Percentiles rank a stretch among this genome's conserved stretches.
These are phyloP conservation scores for Semaprochilodus insignis DNA, from an alignment of 2,797 vertebrate genomes.

Conservation along the genomic window DNA sequence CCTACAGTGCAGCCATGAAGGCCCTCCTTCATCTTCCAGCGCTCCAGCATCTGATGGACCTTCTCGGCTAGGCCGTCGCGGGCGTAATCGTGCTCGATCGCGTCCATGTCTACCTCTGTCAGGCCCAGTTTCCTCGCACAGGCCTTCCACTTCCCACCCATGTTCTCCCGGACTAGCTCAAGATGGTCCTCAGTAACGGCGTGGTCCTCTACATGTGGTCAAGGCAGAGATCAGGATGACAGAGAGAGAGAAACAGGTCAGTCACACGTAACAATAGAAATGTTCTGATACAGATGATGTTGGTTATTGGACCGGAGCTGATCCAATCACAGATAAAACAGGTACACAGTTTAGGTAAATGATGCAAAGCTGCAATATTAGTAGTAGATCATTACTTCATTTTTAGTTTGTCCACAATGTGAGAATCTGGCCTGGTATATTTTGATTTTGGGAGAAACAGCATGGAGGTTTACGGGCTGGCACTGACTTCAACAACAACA, in stretches of 20 bases:
- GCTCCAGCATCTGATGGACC: slow-evolving; percentile 92
- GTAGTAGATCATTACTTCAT: no score
- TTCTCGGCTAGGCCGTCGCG: slow-evolving; percentile 92
- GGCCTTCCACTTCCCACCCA: slow-evolving; percentile 87
- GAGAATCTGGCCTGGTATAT: no score
- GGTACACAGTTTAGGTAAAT: no score
- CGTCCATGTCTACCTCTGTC: slow-evolving; percentile 84
- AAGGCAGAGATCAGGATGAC: neutral
- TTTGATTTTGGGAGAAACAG: no score
- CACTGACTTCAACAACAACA: neutral
- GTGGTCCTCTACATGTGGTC: slow-evolving; percentile 63
- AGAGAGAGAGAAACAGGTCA: no score
- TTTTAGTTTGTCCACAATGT: no score
- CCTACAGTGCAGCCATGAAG: slow-evolving; percentile 86
- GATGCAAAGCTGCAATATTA: no score
- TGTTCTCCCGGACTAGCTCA: slow-evolving; percentile 84
- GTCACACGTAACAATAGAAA: no score
- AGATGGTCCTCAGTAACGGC: slow-evolving; percentile 82
- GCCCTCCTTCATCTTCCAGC: slow-evolving; percentile 92
- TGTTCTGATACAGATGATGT: no score
- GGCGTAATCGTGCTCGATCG: slow-evolving; percentile 88
- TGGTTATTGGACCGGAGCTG: no score
- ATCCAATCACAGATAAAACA: no score
- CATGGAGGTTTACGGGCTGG: no score
- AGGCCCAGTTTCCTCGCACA: slow-evolving; percentile 88